These are phyloP conservation scores for Bombus fervidus DNA, from an alignment of 1,140 invertebrate genomes.

Conservation along the genomic window DNA sequence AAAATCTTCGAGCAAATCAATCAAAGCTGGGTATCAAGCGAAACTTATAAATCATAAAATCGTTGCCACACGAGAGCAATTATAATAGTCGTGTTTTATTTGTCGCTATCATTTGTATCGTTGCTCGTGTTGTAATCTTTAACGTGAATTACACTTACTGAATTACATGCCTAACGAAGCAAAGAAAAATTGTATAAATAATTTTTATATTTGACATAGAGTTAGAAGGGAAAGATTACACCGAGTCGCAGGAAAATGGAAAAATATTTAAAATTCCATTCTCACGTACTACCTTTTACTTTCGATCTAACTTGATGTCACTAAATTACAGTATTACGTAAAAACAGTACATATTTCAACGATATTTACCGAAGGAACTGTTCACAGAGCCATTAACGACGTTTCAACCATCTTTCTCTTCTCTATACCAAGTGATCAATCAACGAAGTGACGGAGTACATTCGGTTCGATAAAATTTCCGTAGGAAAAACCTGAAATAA, in stretches of 20 bases:
- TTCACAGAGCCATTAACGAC: slow-evolving; percentile 2
- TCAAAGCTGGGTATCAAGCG: not conserved
- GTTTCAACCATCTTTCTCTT: not conserved
- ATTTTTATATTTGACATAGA: too few relatives aligned
- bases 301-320: not conserved
- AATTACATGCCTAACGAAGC: not conserved
- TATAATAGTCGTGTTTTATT: not conserved
- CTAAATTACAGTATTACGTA: too few relatives aligned
- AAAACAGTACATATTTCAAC: not conserved
- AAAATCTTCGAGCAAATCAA: not conserved
- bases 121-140: not conserved
- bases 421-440: not conserved
- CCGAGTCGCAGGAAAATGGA: not conserved
- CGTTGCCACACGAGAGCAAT: not conserved
- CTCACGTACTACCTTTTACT: not conserved
- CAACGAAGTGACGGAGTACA: not conserved
- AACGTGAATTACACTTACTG: not conserved
- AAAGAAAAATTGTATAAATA: not conserved
- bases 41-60: not conserved
- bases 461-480: not conserved
- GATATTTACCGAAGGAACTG: slow-evolving; percentile 8
- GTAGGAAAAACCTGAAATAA: not conserved
- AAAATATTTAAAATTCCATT: slow-evolving; percentile 8
- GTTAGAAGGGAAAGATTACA: not conserved
- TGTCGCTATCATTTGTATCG: not conserved